phyloP scores from a whole-genome alignment of 1,140 invertebrate species.

The Leucophenga varia region DNA sequence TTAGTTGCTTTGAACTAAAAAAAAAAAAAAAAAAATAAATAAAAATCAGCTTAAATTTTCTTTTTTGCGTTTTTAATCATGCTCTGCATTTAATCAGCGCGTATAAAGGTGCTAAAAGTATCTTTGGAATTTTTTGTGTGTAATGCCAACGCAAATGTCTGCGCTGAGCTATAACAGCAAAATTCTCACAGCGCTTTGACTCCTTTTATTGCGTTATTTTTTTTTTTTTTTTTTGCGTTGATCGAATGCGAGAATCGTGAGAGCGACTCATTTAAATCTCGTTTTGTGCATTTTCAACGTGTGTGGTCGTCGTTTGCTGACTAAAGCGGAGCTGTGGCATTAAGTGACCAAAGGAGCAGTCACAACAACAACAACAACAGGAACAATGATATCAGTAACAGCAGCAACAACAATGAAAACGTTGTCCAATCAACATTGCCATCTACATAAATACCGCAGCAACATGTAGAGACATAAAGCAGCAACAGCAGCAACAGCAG shows the following conservation, averaged over 20 bases:
- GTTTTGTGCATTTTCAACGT: conserved; percentile 41
- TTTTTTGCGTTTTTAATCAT: background rate
- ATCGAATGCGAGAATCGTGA: conserved; percentile 38
- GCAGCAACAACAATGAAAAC: conserved; percentile 14
- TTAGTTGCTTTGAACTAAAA: conserved; percentile 3
- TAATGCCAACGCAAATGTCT: too few relatives aligned
- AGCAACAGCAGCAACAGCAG: too few relatives aligned
- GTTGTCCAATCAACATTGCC: conserved; percentile 21
- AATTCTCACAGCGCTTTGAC: too few relatives aligned
- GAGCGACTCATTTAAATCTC: conserved; percentile 54
- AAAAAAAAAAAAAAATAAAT: background rate
- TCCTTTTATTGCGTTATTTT: too few relatives aligned
- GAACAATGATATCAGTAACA: conserved; percentile 9
- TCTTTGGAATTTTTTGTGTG: conserved; percentile 47
- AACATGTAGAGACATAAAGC: too few relatives aligned
- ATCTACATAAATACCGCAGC: conserved; percentile 23
- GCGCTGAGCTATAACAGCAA: too few relatives aligned
- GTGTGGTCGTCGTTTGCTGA: too few relatives aligned
- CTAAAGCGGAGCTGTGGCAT: conserved; percentile 5
- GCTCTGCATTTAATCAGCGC: conserved; percentile 46
- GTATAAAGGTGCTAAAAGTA: conserved; percentile 51
- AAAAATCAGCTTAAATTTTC: conserved; percentile 25
- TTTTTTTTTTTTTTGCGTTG: background rate
- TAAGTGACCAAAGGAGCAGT: background rate
- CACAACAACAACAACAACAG: background rate